phyloP scores from a whole-genome alignment of 2,113 vertebrate genomes.

The Phocoena sinus region DNA sequence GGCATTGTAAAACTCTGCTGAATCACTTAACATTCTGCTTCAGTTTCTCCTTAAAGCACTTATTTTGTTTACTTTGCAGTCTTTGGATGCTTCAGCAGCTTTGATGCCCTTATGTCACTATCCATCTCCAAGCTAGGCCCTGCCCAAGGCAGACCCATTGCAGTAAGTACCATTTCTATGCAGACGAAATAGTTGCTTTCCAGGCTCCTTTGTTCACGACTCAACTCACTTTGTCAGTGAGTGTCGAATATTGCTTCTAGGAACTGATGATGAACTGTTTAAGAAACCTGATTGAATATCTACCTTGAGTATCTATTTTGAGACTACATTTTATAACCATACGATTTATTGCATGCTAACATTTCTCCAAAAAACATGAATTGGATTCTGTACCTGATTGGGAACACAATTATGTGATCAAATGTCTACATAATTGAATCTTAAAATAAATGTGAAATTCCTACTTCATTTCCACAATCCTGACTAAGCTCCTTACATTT shows the following conservation, averaged over 20 bases:
- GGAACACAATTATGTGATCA: neutral
- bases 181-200: neutral
- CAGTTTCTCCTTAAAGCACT: conserved; percentile 30
- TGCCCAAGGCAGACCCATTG: neutral
- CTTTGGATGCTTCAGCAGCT: conserved; percentile 30
- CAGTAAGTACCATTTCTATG: neutral
- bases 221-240: neutral
- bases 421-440: neutral
- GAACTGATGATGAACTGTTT: neutral
- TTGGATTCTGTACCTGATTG: neutral
- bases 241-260: neutral
- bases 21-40: conserved; percentile 49
- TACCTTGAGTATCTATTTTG: neutral
- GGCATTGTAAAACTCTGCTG: conserved; percentile 19
- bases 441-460: conserved; percentile 19
- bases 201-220: neutral
- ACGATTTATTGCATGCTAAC: neutral
- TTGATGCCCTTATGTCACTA: conserved; percentile 30
- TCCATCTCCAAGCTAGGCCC: neutral
- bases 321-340: neutral
- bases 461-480: neutral
- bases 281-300: neutral
- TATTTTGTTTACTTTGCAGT: conserved; percentile 44
- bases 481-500: neutral
- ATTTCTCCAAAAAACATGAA: neutral